Evolutionary conservation across 2,888 invertebrate genomes (phyloP).

Genomic region (Eristalis intricaria): DNA sequence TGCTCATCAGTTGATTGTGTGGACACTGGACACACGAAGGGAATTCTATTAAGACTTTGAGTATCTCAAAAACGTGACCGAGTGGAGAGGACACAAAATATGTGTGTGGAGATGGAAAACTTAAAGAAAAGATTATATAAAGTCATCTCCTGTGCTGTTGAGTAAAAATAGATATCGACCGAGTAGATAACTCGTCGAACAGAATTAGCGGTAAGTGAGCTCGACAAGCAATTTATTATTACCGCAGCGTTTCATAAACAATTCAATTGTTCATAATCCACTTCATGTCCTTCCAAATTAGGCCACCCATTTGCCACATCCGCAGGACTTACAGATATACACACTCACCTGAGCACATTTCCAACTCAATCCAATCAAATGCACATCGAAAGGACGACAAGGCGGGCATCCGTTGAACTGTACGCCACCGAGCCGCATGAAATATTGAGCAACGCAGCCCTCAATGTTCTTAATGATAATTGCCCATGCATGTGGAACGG

Average conservation of each 20-base stretch:
- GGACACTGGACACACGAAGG: background rate
- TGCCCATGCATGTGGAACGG: slow-evolving; percentile 61
- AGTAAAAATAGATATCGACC: background rate
- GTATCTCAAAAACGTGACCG: background rate
- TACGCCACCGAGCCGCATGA: slow-evolving; percentile 33
- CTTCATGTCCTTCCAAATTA: slow-evolving; percentile 37
- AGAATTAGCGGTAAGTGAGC: background rate
- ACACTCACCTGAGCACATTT: slow-evolving; percentile 1
- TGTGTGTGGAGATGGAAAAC: background rate
- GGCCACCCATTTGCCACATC: slow-evolving; percentile 11
- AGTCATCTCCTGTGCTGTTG: background rate
- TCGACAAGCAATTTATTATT: slow-evolving; percentile 47
- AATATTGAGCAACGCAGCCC: slow-evolving; percentile 56
- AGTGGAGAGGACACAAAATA: background rate
- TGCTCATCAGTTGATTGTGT: slow-evolving; percentile 1
- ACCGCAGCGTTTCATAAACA: slow-evolving; percentile 21
- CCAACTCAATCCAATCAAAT: slow-evolving; percentile 58
- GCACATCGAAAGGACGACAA: slow-evolving; percentile 43
- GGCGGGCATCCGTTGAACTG: slow-evolving; percentile 39
- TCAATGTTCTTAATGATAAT: slow-evolving; percentile 64
- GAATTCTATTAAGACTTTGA: background rate
- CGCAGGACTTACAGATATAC: background rate
- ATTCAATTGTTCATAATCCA: slow-evolving; percentile 42
- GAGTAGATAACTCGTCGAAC: background rate
- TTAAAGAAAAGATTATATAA: background rate